Conservation (phyloP, 2,797 vertebrate species). For the Rhyacichthys aspro region DNA sequence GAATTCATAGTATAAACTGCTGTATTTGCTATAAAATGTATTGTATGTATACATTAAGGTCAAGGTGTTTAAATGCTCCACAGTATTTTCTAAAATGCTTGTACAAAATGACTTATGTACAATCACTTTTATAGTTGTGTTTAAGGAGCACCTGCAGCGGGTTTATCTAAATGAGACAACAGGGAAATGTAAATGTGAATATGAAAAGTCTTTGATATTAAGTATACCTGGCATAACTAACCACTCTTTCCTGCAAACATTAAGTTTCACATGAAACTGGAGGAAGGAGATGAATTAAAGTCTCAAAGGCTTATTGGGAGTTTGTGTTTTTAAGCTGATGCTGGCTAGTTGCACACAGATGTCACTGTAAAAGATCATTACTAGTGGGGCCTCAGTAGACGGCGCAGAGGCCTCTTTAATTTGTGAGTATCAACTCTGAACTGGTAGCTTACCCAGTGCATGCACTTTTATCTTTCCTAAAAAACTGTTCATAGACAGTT, state of each 20-base stretch:
- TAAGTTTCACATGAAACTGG: too few species aligned
- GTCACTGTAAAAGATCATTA: slow-evolving; percentile 1
- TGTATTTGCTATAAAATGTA: too few species aligned
- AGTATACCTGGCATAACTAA: not conserved
- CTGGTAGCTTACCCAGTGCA: not conserved
- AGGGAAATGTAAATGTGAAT: not conserved
- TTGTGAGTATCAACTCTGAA: not conserved
- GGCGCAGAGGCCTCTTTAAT: not conserved
- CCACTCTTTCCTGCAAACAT: too few species aligned
- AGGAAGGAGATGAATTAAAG: too few species aligned
- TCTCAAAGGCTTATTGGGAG: slow-evolving; percentile 2
- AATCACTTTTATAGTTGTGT: too few species aligned
- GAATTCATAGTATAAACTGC: too few species aligned
- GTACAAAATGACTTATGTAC: too few species aligned
- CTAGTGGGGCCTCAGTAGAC: not conserved
- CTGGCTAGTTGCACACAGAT: not conserved
- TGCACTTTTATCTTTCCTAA: not conserved
- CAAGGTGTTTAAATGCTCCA: too few species aligned
- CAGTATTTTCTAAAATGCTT: too few species aligned
- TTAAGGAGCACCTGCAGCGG: not conserved
- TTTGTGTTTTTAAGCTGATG: not conserved
- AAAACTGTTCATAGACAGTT: not conserved
- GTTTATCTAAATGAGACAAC: not conserved
- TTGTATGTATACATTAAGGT: too few species aligned
- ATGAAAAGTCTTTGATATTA: not conserved